phyloP scores from a whole-genome alignment of 2,888 invertebrate species.

The Bursaphelenchus okinawaensis region DNA sequence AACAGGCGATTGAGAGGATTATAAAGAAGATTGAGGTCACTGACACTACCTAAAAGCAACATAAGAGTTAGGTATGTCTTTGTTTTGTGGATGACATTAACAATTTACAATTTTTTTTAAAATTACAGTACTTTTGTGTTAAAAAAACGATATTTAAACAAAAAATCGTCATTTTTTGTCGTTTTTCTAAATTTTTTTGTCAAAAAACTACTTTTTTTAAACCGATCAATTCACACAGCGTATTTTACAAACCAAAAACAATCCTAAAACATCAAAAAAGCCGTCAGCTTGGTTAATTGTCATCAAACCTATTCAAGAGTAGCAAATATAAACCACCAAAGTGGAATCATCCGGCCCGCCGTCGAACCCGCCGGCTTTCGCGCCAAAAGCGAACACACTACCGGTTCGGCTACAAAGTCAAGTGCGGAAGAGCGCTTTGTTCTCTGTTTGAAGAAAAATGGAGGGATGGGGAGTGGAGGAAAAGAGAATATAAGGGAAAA shows the following conservation, averaged over 20 bases:
- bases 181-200: background rate
- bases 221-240: background rate
- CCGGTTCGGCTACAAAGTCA: background rate
- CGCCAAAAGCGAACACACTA: background rate
- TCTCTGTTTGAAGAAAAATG: background rate
- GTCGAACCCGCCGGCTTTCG: background rate
- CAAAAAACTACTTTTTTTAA: background rate
- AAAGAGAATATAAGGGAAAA: background rate
- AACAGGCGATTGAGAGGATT: constrained; percentile 85
- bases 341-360: constrained; percentile 5
- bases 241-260: background rate
- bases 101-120: too few species aligned
- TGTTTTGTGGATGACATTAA: too few species aligned
- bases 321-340: constrained; percentile 8
- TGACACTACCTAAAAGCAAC: constrained; percentile 76
- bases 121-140: too few species aligned
- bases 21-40: constrained; percentile 90
- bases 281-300: constrained; percentile 7
- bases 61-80: background rate
- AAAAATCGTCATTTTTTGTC: background rate
- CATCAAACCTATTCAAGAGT: constrained; percentile 4
- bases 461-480: background rate
- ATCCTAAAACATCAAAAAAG: background rate
- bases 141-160: too few species aligned
- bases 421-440: background rate